These are phyloP conservation scores for Lynx canadensis DNA, from an alignment of 2,113 vertebrate species.

Conservation along the genomic window DNA sequence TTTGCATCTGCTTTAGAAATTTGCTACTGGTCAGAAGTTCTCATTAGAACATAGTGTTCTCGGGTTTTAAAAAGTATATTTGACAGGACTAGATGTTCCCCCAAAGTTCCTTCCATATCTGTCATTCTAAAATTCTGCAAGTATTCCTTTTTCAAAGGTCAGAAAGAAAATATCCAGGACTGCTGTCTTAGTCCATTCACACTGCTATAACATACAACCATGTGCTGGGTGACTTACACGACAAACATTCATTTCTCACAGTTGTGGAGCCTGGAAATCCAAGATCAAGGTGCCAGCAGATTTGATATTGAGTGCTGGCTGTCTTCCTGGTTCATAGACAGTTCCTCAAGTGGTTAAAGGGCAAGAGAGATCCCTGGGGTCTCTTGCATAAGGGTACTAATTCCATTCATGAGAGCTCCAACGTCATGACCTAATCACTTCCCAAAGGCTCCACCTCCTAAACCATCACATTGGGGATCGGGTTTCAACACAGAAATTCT, in stretches of 20 bases:
- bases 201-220: neutral
- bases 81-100: neutral
- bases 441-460: neutral
- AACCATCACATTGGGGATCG: neutral
- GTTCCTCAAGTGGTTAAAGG: neutral
- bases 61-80: neutral
- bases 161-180: neutral
- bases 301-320: neutral
- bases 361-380: neutral
- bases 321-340: neutral
- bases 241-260: neutral
- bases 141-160: neutral
- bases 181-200: neutral
- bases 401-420: neutral
- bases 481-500: neutral
- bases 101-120: neutral
- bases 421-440: neutral
- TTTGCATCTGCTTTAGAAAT: neutral
- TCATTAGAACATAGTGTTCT: conserved; percentile 3
- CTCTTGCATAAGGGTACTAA: neutral
- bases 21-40: neutral
- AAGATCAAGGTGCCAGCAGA: neutral
- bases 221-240: neutral
- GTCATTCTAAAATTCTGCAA: neutral
- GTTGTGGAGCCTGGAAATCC: neutral